These are phyloP conservation scores for Plusia festucae DNA, from an alignment of 2,888 invertebrate genomes.

Conservation along the genomic window DNA sequence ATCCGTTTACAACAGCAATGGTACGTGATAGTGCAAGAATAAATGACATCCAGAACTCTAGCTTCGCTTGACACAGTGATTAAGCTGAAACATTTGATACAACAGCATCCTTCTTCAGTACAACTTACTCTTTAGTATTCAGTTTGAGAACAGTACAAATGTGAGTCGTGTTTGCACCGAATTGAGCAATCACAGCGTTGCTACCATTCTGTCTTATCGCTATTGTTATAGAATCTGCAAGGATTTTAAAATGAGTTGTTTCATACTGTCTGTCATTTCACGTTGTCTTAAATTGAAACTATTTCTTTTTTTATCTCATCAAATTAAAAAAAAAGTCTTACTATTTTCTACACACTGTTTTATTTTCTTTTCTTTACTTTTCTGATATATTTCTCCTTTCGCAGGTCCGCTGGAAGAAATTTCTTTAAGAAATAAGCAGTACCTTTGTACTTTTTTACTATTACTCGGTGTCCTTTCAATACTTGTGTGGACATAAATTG, in stretches of 20 bases:
- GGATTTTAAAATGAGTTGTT: not conserved
- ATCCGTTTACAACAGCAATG: not conserved
- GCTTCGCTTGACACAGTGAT: slow-evolving; percentile 1
- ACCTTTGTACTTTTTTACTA: too few species aligned
- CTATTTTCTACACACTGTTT: too few species aligned
- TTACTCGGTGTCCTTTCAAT: too few species aligned
- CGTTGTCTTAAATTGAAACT: not conserved
- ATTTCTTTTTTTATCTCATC: not conserved
- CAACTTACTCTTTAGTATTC: slow-evolving; percentile 46
- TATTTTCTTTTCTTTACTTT: not conserved
- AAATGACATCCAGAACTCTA: not conserved
- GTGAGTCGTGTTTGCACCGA: slow-evolving; percentile 59
- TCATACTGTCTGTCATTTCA: not conserved
- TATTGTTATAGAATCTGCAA: slow-evolving; percentile 13
- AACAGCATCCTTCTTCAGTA: slow-evolving; percentile 18
- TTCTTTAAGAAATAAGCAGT: too few species aligned
- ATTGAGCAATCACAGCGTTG: slow-evolving; percentile 64
- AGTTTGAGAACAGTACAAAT: slow-evolving; percentile 34
- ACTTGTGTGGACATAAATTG: too few species aligned
- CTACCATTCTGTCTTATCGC: slow-evolving; percentile 55
- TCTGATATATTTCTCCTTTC: too few species aligned
- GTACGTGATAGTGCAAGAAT: not conserved
- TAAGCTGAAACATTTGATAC: slow-evolving; percentile 19
- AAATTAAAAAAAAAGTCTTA: too few species aligned
- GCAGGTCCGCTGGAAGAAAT: too few species aligned